These are phyloP conservation scores for Cryptomyrus ogoouensis DNA, from an alignment of 2,113 vertebrate genomes.

Conservation along the genomic window DNA sequence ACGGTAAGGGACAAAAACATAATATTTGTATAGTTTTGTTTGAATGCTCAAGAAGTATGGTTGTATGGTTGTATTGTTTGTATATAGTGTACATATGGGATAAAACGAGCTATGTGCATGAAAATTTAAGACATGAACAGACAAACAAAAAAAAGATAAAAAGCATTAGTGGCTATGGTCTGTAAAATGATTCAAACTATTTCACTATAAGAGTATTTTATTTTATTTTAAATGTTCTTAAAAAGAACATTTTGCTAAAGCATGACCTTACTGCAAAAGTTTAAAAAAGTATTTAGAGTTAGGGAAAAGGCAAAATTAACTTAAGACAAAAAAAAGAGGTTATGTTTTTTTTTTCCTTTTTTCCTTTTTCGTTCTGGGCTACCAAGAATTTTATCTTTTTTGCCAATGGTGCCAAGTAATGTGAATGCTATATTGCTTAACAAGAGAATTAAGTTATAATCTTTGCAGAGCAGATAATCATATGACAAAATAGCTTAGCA, in stretches of 20 bases:
- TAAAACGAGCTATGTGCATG: conserved; percentile 97
- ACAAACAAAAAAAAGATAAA: conserved; percentile 59
- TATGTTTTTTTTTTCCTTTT: conserved; percentile 84
- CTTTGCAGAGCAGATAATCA: conserved; percentile 95
- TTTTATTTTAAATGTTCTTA: conserved; percentile 99
- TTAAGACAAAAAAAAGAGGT: conserved; percentile 74
- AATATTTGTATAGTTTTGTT: conserved; percentile 99
- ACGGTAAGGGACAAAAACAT: conserved; percentile 90
- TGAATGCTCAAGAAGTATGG: conserved; percentile 94
- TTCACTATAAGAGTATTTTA: conserved; percentile 99
- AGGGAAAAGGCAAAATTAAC: conserved; percentile 90
- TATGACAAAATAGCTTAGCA: conserved; percentile 69
- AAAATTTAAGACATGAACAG: conserved; percentile 81
- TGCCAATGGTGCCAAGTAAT: conserved; percentile 98
- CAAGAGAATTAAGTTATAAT: conserved; percentile 77
- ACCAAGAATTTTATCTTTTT: conserved; percentile 82
- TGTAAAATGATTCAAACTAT: conserved; percentile 98
- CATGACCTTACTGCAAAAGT: conserved; percentile 96
- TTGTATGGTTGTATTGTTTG: conserved; percentile 85
- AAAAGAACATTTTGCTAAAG: conserved; percentile 99
- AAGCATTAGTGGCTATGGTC: conserved; percentile 99
- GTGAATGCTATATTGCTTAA: conserved; percentile 95
- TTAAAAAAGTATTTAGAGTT: conserved; percentile 86
- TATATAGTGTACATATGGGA: conserved; percentile 99
- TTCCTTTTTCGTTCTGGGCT: conserved; percentile 61